A percentile compares a stretch with the other conserved stretches of the same genome.
Evolutionary conservation across 2,797 vertebrate genomes (phyloP).

Genomic region (Etheostoma perlongum): DNA sequence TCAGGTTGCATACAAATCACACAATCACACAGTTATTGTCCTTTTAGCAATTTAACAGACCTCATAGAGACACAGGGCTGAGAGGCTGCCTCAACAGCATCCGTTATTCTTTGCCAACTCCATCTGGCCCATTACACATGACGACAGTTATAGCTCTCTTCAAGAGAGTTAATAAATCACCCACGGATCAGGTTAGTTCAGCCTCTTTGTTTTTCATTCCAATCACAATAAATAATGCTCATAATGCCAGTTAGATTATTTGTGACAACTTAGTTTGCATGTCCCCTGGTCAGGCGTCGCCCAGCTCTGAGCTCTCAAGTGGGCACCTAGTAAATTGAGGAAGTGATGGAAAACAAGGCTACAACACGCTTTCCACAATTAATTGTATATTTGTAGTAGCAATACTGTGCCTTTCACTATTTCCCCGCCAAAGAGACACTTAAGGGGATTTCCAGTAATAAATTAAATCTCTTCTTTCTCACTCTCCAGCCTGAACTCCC

Average conservation of each 20-base stretch:
- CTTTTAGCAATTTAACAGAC: slow-evolving; percentile 72
- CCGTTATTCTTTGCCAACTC: slow-evolving; percentile 52
- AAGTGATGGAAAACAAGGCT: slow-evolving; percentile 45
- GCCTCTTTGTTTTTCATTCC: slow-evolving; percentile 65
- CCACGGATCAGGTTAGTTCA: slow-evolving; percentile 56
- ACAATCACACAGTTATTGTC: slow-evolving; percentile 62
- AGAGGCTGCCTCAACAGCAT: slow-evolving; percentile 57
- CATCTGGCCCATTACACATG: slow-evolving; percentile 66
- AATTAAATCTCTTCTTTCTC: slow-evolving; percentile 54
- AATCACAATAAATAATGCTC: slow-evolving; percentile 68
- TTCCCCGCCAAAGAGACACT: slow-evolving; percentile 45
- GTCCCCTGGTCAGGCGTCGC: slow-evolving; percentile 11
- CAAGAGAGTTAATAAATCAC: slow-evolving; percentile 74
- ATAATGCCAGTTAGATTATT: slow-evolving; percentile 50
- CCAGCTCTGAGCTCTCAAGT: slow-evolving; percentile 33
- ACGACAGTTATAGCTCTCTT: slow-evolving; percentile 61
- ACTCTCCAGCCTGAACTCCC: slow-evolving; percentile 50
- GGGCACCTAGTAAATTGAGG: slow-evolving; percentile 42
- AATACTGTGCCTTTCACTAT: slow-evolving; percentile 45
- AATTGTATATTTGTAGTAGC: slow-evolving; percentile 48
- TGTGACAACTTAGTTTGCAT: slow-evolving; percentile 56
- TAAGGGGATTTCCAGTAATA: slow-evolving; percentile 54
- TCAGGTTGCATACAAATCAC: slow-evolving; percentile 79
- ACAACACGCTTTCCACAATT: slow-evolving; percentile 27
- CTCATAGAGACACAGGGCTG: slow-evolving; percentile 49